Conservation (phyloP, 2,888 invertebrate genomes). For the Hemaris fuciformis region DNA sequence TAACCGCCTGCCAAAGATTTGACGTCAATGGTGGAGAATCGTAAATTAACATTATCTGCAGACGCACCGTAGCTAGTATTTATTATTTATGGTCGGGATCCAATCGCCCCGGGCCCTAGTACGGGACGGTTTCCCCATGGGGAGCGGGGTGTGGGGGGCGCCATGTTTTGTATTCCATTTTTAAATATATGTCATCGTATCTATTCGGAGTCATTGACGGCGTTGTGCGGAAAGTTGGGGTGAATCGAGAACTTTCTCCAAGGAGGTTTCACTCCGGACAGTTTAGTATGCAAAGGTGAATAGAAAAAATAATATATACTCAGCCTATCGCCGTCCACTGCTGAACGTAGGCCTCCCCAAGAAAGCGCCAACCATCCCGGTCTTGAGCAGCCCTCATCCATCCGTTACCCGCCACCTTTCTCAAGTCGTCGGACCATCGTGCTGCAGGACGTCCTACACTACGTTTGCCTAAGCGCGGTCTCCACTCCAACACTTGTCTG, state of each 20-base stretch:
- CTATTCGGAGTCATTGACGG: not conserved
- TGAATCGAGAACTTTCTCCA: not conserved
- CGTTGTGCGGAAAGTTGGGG: not conserved
- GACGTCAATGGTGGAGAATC: slow-evolving; percentile 70
- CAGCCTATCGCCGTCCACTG: too few relatives aligned
- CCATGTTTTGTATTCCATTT: slow-evolving; percentile 4
- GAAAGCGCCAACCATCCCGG: too few relatives aligned
- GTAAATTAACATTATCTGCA: slow-evolving; percentile 82
- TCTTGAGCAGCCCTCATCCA: too few relatives aligned
- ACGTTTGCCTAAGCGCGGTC: too few relatives aligned
- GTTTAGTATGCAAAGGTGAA: too few relatives aligned
- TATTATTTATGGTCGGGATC: slow-evolving; percentile 81
- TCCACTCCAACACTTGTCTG: too few relatives aligned
- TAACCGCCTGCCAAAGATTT: slow-evolving; percentile 71
- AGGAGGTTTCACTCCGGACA: not conserved
- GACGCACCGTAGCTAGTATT: slow-evolving; percentile 76
- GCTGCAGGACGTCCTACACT: too few relatives aligned
- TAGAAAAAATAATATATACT: too few relatives aligned
- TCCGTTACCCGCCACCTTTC: too few relatives aligned
- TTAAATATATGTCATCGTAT: slow-evolving; percentile 4
- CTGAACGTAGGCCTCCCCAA: too few relatives aligned
- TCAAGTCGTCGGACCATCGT: too few relatives aligned
- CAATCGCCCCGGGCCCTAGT: slow-evolving; percentile 63
- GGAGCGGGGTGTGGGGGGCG: not conserved
- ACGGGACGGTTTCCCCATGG: slow-evolving; percentile 61